These are phyloP conservation scores for Laticauda colubrina DNA, from an alignment of 2,113 vertebrate species.

Conservation along the genomic window DNA sequence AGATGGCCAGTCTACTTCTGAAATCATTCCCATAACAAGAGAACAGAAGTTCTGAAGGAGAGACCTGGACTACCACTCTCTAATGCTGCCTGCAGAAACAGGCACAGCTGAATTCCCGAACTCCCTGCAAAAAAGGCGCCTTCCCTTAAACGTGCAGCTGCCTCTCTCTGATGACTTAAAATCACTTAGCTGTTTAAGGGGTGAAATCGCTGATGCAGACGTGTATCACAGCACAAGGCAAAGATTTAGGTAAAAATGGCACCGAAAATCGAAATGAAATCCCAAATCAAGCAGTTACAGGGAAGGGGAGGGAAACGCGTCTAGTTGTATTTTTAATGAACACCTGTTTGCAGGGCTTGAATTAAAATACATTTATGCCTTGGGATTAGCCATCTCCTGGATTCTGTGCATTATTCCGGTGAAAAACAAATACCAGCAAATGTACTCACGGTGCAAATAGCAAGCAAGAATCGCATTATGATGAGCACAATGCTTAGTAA, in stretches of 20 bases:
- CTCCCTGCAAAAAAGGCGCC: not conserved
- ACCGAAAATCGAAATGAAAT: not conserved
- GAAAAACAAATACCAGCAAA: not conserved
- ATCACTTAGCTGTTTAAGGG: not conserved
- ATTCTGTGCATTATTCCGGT: not conserved
- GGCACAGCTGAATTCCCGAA: not conserved
- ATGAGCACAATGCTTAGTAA: not conserved
- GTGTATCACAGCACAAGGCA: not conserved
- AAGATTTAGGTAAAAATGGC: not conserved
- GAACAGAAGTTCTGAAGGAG: not conserved
- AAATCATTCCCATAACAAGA: not conserved
- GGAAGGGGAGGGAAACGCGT: not conserved
- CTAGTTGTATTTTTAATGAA: not conserved
- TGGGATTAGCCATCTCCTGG: not conserved
- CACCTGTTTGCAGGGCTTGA: not conserved
- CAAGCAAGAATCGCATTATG: not conserved
- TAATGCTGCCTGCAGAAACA: not conserved
- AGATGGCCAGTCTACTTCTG: not conserved
- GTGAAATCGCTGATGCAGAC: not conserved
- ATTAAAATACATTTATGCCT: not conserved
- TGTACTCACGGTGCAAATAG: not conserved
- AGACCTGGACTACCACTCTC: not conserved
- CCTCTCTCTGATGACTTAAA: not conserved
- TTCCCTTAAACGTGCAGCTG: not conserved
- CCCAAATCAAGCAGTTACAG: not conserved